Evolutionary conservation across 2,113 vertebrate species (phyloP).

Genomic region (Indicator indicator): DNA sequence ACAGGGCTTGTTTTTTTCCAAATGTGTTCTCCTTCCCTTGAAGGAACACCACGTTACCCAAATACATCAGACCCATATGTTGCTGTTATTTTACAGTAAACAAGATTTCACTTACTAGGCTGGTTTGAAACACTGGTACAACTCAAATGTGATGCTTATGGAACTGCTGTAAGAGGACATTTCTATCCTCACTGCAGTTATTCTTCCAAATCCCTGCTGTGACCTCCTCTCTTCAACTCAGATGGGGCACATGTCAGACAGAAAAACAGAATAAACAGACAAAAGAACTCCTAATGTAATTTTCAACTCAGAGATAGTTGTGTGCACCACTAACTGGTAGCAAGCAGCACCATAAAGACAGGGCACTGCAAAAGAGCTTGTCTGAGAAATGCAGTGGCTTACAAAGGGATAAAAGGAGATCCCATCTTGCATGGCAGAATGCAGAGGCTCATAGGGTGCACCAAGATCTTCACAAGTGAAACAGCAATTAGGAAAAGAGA

Average conservation of each 20-base stretch:
- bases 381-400: background rate
- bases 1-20: background rate
- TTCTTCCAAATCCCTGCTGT: background rate
- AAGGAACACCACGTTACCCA: background rate
- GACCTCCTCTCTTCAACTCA: background rate
- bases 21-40: background rate
- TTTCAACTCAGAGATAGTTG: background rate
- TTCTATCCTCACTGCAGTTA: background rate
- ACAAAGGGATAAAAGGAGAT: background rate
- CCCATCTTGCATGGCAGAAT: background rate
- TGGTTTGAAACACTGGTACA: background rate
- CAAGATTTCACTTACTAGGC: background rate
- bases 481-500: background rate
- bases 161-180: background rate
- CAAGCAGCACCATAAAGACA: background rate
- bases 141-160: background rate
- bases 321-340: background rate
- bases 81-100: background rate
- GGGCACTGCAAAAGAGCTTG: background rate
- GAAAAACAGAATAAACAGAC: background rate
- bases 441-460: accelerated
- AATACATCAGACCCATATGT: background rate
- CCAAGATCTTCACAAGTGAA: background rate
- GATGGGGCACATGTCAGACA: accelerated
- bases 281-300: background rate